Conservation (phyloP, 2,797 vertebrate species). For the Masticophis lateralis region DNA sequence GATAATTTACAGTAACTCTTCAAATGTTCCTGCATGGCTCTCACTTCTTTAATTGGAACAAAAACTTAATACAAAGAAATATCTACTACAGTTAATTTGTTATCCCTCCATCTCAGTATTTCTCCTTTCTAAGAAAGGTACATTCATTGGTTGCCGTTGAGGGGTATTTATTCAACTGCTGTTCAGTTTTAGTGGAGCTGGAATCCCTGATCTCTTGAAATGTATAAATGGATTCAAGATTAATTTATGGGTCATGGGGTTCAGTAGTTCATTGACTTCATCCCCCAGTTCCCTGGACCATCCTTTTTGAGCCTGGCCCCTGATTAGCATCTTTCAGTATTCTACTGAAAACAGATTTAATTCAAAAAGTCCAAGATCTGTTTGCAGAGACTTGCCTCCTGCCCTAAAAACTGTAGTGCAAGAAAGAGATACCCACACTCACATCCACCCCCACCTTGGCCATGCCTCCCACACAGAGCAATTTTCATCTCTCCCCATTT, state of each 20-base stretch:
- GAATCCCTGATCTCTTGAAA: not conserved
- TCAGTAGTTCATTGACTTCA: not conserved
- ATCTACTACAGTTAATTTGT: not conserved
- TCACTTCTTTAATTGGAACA: not conserved
- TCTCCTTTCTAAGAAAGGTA: not conserved
- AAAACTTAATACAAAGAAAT: not conserved
- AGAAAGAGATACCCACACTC: not conserved
- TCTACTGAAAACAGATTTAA: not conserved
- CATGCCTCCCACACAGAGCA: not conserved
- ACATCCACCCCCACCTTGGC: not conserved
- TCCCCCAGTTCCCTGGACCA: not conserved
- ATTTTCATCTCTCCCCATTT: not conserved
- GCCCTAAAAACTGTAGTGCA: not conserved
- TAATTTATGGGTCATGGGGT: not conserved
- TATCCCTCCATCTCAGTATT: not conserved
- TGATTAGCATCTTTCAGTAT: not conserved
- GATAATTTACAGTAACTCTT: not conserved
- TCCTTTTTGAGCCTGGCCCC: not conserved
- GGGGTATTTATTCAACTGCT: not conserved
- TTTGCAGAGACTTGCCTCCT: not conserved
- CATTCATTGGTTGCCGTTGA: not conserved
- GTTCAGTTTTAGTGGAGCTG: not conserved
- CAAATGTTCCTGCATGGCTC: not conserved
- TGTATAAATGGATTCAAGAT: not conserved
- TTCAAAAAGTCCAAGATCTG: not conserved